Base-by-base conservation (phyloP, 2,888 invertebrate genomes). In the Ennomos fuscantarius region DNA sequence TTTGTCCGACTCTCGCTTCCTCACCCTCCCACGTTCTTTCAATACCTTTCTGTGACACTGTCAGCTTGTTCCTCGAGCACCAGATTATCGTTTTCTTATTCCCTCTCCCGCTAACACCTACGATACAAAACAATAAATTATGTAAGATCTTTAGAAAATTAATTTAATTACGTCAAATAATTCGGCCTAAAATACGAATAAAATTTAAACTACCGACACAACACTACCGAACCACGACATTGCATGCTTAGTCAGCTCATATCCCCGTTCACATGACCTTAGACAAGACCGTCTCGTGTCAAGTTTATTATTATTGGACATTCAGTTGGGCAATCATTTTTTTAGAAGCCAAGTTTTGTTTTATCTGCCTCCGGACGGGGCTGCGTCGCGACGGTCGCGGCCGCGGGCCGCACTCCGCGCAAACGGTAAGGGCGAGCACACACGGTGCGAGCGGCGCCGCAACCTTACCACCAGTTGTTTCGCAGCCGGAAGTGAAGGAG, bases 221-320 rank as follows among this genome's bases (percentile, higher is more conserved):
- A 87, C 87, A 87, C 86, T 79, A 84, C 74, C 71, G 69, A 81
- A 82, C 86, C 90, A 89, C 89, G 86, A 87, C 91, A 91, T 89
- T 91, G 91, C 91, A 91, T 91, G 91, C 86, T 87, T 91, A 91
- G 90, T 5, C 85, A 81, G 85, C 85, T 89, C 90, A 91, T 89
- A 82, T 81, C 84, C 90, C 89, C 87, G 87, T 58, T 87, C 89
- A 89, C 89, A 84, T 75, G 81, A 86, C 84, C 86, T 84, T 89
- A 89, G 89, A 79, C 81, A 81, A 82, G 87, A 85, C 83, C 86
- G 89, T 87, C 87, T 88, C 86, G 88, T 76, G 73, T 81, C 80
- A 78, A 75, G 76, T 81, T 82, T 48, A 48, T 40, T 35, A 35
- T 41, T 79, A 84, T 82, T 83, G 87, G 87, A 76, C 75, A 78